Conservation (phyloP, 2,797 vertebrate genomes). For the Cyprinodon diabolis region DNA sequence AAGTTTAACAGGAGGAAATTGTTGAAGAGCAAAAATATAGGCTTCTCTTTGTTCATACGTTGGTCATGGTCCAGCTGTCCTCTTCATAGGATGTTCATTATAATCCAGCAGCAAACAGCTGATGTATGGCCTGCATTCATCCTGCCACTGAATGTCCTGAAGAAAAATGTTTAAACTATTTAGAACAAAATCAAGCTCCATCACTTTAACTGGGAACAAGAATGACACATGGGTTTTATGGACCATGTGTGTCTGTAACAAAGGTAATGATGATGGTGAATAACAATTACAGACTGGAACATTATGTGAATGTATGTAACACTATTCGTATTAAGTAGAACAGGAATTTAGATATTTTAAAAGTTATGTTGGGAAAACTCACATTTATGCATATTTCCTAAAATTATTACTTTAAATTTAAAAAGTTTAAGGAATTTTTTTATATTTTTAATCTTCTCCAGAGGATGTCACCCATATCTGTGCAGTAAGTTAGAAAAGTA, state of each 20-base stretch:
- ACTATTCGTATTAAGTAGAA: slow-evolving; percentile 23
- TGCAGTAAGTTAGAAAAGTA: too few species aligned
- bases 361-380: neutral
- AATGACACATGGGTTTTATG: neutral
- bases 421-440: too few species aligned
- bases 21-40: slow-evolving; percentile 54
- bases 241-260: too few species aligned
- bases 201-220: slow-evolving; percentile 28
- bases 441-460: too few species aligned
- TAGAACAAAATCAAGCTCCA: slow-evolving; percentile 23
- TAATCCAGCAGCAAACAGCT: slow-evolving; percentile 75
- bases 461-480: too few species aligned
- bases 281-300: slow-evolving; percentile 7
- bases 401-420: neutral
- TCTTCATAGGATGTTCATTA: slow-evolving; percentile 67
- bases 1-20: slow-evolving; percentile 62
- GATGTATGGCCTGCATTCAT: slow-evolving; percentile 78
- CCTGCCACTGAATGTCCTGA: slow-evolving; percentile 73
- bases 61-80: slow-evolving; percentile 68
- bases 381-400: neutral
- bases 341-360: neutral
- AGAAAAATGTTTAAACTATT: slow-evolving; percentile 51
- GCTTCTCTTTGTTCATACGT: slow-evolving; percentile 65
- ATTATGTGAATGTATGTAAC: slow-evolving; percentile 11
- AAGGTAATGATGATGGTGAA: too few species aligned